Evolutionary conservation across 2,113 vertebrate genomes (phyloP), one percentile per base, ranked within the genome.

Genomic region (Anseranas semipalmata): DNA sequence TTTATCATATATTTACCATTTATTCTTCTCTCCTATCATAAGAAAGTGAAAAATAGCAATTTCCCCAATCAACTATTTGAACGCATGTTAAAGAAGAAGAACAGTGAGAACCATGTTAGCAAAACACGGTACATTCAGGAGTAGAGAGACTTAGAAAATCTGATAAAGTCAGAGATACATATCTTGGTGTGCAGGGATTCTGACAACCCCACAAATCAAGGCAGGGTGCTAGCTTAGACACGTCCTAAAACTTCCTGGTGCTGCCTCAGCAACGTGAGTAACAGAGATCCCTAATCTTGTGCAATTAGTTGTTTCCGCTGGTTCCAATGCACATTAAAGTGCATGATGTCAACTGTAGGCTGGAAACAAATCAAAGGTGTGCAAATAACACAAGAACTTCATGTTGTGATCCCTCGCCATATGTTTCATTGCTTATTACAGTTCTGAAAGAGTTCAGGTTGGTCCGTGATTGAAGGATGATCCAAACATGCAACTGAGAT

Each of bases 331-430:
- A 58, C 56, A 83, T 83, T 79, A 19, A 60, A 72, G 20, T 12
- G 2, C 6, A 4, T 39, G 16, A 46, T 77, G 81, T 80, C 32
- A 70, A 8, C 21, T 7, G 1, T 59, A 81, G 52, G 9, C 65
- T 74, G n/a, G 50, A 25, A 87, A 77, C 14, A 73, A 12, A 66
- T 66, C 41, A 73, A 63, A 77, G 1, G 0, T 73, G 19, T 74
- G 32, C 43, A 89, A 67, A 14, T 35, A 80, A 33, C 0, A 0
- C 0, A 0, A 68, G 52, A 83, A 35, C 58, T 7, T 90, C 71
- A 6, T 73, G 5, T 70, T 93, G 56, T 76, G 39, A 63, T 55
- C 25, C 14, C 80, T 79, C 71, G 39, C 48, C 19, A 4, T 43
- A n/a, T 52, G 17, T 82, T 90, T 90, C 20, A 39, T 81, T 41